Base-by-base conservation (phyloP, 2,113 vertebrate species). In the Furnarius figulus region DNA sequence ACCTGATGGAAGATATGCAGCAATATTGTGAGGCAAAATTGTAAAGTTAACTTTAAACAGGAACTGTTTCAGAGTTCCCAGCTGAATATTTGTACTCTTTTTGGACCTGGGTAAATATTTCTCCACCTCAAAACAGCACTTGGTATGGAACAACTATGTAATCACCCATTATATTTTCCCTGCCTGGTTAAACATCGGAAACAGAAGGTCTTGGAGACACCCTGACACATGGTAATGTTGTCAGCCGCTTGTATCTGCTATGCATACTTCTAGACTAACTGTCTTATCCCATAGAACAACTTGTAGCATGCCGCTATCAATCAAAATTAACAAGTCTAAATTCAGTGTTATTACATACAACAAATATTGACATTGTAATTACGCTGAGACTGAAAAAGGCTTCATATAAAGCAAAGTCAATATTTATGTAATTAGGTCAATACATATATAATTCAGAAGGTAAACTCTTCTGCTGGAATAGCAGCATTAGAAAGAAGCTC, bases 371-470 rank as follows among this genome's bases (percentile, higher is more conserved):
- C 97, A 97, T 96, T 83, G n/a, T 96, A 97, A 98, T 98, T 98
- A 98, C 49, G 89, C 56, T 7, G 70, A 96, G 91, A 85, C 85
- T 89, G 78, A 92, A 97, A 97, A 97, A 97, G 71, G 37, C 84
- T 97, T 97, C 73, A 97, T 95, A 95, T 93, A 96, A 97, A 95
- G 62, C 53, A 97, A 97, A 97, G 95, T 97, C 98, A 98, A 98
- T 98, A 98, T 97, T 98, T 98, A 98, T 97, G 89, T 97, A 98
- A 98, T 98, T 97, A 97, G 95, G 96, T 97, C 96, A 98, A 98
- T 97, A 94, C 82, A 94, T 96, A 97, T 96, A 97, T 97, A 97
- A 98, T 98, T 97, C 97, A 98, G 85, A 96, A 97, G 70, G 91
- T 89, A 96, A 97, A 88, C 88, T 91, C 83, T 56, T 53, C 23